Conservation (phyloP, 2,888 invertebrate genomes). For the Sycophila texana region DNA sequence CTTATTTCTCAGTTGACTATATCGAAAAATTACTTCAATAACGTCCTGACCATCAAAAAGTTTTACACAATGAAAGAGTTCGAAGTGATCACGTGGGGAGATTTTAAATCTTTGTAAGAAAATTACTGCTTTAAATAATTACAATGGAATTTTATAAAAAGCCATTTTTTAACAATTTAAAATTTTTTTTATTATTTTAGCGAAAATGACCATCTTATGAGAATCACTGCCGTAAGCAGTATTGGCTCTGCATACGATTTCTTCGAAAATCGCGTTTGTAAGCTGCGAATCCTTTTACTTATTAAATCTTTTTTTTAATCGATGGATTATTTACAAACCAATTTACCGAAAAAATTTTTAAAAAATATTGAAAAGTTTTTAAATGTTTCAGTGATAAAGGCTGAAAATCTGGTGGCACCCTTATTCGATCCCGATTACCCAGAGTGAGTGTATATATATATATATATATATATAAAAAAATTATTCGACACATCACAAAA, state of each 20-base stretch:
- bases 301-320: background rate
- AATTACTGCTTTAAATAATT: no score
- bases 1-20: constrained; percentile 28
- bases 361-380: no score
- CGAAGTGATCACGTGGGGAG: background rate
- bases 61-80: constrained; percentile 45
- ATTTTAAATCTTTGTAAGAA: constrained; percentile 29
- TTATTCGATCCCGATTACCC: constrained; percentile 41
- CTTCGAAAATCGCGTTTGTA: constrained; percentile 51
- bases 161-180: background rate
- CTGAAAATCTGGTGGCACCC: constrained; percentile 39
- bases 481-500: background rate
- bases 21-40: constrained; percentile 37
- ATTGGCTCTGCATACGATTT: constrained; percentile 49
- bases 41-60: constrained; percentile 28
- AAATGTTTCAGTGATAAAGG: constrained; percentile 35
- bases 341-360: no score
- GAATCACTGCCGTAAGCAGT: constrained; percentile 43
- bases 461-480: no score
- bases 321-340: background rate
- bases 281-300: constrained; percentile 6
- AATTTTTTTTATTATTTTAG: background rate
- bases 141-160: no score
- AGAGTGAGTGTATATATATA: constrained; percentile 45
- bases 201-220: constrained; percentile 36